Percentiles rank a stretch among this genome's conserved stretches.
Evolutionary conservation across 2,113 vertebrate genomes (phyloP).

Genomic region (Perognathus longimembris): DNA sequence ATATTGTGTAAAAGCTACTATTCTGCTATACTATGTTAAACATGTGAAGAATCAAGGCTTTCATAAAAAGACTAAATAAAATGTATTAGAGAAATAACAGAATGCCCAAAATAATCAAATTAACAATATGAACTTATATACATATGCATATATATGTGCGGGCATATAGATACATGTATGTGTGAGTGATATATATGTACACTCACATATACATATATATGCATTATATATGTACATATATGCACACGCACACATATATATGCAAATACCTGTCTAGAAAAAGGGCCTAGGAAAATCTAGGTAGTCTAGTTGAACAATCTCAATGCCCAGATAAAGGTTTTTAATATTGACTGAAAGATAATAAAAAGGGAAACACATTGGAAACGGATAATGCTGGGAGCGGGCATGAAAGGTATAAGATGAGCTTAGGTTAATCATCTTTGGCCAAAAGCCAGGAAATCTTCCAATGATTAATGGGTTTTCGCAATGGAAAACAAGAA

Average conservation of each 20-base stretch:
- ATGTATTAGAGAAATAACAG: constrained; percentile 8
- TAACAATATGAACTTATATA: constrained; percentile 5
- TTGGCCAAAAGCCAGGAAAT: constrained; percentile 24
- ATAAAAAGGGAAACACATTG: not conserved
- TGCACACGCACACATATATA: too few relatives aligned
- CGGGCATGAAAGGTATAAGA: not conserved
- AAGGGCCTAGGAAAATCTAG: not conserved
- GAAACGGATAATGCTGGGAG: not conserved
- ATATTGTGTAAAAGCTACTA: not conserved
- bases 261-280: not conserved
- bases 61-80: constrained; percentile 34
- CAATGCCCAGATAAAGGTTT: not conserved
- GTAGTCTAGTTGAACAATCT: not conserved
- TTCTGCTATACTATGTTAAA: constrained; percentile 10
- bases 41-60: constrained; percentile 42
- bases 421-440: not conserved
- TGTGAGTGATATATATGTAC: too few relatives aligned
- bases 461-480: constrained; percentile 25
- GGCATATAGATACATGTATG: not conserved
- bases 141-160: not conserved
- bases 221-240: too few relatives aligned
- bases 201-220: too few relatives aligned
- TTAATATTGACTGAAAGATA: not conserved
- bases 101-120: constrained; percentile 50
- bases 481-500: constrained; percentile 5